phyloP scores from a whole-genome alignment of 1,140 invertebrate species.

The Drosophila sucinea region DNA sequence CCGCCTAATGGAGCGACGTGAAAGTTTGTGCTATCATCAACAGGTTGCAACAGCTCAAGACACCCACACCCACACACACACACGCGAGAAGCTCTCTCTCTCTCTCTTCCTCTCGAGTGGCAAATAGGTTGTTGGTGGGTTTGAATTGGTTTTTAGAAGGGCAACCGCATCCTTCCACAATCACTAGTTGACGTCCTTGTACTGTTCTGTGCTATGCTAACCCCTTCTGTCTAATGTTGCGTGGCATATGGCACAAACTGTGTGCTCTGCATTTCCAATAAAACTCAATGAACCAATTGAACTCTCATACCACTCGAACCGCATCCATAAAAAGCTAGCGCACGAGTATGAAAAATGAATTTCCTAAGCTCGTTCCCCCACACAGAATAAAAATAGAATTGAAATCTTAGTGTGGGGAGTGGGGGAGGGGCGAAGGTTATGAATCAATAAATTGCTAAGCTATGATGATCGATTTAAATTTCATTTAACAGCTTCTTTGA shows the following conservation, averaged over 20 bases:
- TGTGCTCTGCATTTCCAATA: conserved; percentile 69
- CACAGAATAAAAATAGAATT: conserved; percentile 5
- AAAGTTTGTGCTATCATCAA: conserved; percentile 50
- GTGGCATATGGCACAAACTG: conserved; percentile 60
- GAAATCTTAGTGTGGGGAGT: not conserved
- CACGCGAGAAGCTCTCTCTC: not conserved
- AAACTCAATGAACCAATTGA: conserved; percentile 38
- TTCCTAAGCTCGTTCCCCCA: conserved; percentile 17
- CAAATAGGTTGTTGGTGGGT: not conserved
- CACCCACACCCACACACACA: conserved; percentile 1
- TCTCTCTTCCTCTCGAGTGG: not conserved
- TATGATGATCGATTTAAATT: not conserved
- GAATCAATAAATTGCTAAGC: conserved; percentile 12
- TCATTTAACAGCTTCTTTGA: too few relatives aligned
- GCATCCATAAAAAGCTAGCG: conserved; percentile 15
- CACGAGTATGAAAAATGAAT: conserved; percentile 35
- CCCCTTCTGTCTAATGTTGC: conserved; percentile 52
- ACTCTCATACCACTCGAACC: conserved; percentile 24
- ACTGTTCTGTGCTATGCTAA: conserved; percentile 4
- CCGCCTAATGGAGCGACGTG: conserved; percentile 52
- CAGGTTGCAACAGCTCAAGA: conserved; percentile 45
- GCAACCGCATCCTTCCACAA: conserved; percentile 10
- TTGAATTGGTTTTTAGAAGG: not conserved
- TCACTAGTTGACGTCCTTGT: conserved; percentile 29
- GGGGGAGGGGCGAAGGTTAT: not conserved